phyloP scores from a whole-genome alignment of 1,140 invertebrate species.

The Pseudomyrmex flavicornis region DNA sequence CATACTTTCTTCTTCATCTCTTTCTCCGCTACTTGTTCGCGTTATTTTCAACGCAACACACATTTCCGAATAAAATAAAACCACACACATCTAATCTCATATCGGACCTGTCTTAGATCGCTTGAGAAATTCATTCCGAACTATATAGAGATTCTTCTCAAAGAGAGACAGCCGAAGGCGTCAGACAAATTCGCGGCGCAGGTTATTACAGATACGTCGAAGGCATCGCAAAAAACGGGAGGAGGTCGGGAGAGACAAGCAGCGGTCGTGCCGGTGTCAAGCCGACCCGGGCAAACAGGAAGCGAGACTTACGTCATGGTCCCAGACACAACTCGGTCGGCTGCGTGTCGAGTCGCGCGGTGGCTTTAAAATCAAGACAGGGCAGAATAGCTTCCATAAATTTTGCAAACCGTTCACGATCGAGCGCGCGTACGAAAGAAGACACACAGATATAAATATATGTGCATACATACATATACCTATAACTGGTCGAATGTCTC shows the following conservation, averaged over 20 bases:
- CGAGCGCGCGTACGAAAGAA: not conserved
- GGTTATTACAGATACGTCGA: conserved; percentile 48
- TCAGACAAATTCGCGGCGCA: not conserved
- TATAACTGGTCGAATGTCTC: no score
- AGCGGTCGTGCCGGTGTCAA: conserved; percentile 59
- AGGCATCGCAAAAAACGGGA: conserved; percentile 51
- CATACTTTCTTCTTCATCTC: not conserved
- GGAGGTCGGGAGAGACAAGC: conserved; percentile 43
- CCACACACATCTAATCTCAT: not conserved
- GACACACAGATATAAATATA: not conserved
- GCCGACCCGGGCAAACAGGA: conserved; percentile 69
- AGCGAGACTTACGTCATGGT: conserved; percentile 72
- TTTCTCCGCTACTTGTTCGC: no score
- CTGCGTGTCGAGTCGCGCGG: conserved; percentile 25
- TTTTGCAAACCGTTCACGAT: conserved; percentile 20
- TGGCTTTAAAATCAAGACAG: conserved; percentile 40
- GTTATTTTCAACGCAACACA: no score
- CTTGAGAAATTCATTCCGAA: not conserved
- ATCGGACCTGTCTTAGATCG: not conserved
- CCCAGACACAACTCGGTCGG: conserved; percentile 53
- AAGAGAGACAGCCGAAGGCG: conserved; percentile 14
- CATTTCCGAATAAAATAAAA: not conserved
- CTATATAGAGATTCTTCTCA: not conserved
- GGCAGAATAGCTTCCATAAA: conserved; percentile 42
- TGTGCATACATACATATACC: not conserved